These are phyloP conservation scores for Sternotherus odoratus DNA, from an alignment of 2,797 vertebrate genomes.

Conservation along the genomic window DNA sequence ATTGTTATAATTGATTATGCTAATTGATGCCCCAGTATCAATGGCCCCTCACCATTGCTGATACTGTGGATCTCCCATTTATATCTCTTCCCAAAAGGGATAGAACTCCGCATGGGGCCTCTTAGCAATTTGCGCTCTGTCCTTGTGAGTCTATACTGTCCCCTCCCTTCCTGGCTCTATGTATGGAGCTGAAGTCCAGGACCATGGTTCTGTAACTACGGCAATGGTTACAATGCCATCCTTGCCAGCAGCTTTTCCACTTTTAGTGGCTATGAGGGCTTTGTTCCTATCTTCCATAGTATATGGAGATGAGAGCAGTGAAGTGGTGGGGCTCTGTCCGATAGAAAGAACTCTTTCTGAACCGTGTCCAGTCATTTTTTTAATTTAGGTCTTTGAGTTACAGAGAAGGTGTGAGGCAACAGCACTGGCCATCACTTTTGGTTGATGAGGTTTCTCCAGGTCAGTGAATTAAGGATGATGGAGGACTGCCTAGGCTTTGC, in stretches of 20 bases:
- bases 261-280: not conserved
- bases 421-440: not conserved
- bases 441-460: not conserved
- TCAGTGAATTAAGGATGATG: not conserved
- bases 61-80: too few relatives aligned
- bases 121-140: too few relatives aligned
- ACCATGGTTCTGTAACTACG: too few relatives aligned
- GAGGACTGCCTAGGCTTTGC: not conserved
- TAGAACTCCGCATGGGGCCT: too few relatives aligned
- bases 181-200: too few relatives aligned
- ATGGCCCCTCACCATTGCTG: too few relatives aligned
- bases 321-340: not conserved
- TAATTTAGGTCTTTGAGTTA: not conserved
- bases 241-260: not conserved
- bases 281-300: not conserved
- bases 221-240: not conserved
- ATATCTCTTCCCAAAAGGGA: too few relatives aligned
- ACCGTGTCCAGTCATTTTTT: not conserved
- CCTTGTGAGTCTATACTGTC: too few relatives aligned
- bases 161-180: too few relatives aligned
- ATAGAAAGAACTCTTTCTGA: not conserved
- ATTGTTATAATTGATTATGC: too few relatives aligned
- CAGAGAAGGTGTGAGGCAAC: not conserved
- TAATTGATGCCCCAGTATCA: too few relatives aligned
- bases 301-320: not conserved